These are phyloP conservation scores for Pachyramphus minor DNA, from an alignment of 2,113 vertebrate species.

Conservation along the genomic window DNA sequence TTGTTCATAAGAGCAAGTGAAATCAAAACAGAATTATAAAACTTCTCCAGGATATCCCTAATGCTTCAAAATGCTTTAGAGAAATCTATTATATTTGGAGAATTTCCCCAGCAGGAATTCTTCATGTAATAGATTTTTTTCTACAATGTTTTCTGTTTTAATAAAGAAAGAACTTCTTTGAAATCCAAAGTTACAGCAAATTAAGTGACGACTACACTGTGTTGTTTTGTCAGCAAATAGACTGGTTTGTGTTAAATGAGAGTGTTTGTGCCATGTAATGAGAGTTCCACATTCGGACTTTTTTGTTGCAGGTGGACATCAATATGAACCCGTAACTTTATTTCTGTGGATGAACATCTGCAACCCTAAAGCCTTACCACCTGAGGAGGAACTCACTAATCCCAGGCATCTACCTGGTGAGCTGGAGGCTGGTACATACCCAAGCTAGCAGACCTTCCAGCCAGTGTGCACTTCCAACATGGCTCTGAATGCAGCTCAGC, in stretches of 20 bases:
- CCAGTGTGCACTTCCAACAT: fast-evolving
- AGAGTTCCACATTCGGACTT: background rate
- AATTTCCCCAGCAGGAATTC: background rate
- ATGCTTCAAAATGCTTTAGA: background rate
- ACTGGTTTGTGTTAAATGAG: fast-evolving
- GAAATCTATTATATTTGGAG: background rate
- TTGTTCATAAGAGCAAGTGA: background rate
- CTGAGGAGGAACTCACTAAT: background rate
- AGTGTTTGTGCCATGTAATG: background rate
- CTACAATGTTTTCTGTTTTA: background rate
- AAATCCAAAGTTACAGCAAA: background rate
- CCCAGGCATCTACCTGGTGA: background rate
- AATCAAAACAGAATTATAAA: conserved; percentile 31
- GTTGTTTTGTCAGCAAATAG: background rate
- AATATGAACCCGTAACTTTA: background rate
- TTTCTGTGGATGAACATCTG: background rate
- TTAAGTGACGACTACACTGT: background rate
- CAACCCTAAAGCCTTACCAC: background rate
- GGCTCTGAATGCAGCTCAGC: background rate
- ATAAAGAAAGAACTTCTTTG: background rate
- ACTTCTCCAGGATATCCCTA: background rate
- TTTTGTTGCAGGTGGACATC: background rate
- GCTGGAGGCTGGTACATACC: background rate
- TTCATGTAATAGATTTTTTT: background rate
- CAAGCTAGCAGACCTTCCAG: background rate